Evolutionary conservation across 1,140 invertebrate species (phyloP).

Genomic region (Drosophila elegans): DNA sequence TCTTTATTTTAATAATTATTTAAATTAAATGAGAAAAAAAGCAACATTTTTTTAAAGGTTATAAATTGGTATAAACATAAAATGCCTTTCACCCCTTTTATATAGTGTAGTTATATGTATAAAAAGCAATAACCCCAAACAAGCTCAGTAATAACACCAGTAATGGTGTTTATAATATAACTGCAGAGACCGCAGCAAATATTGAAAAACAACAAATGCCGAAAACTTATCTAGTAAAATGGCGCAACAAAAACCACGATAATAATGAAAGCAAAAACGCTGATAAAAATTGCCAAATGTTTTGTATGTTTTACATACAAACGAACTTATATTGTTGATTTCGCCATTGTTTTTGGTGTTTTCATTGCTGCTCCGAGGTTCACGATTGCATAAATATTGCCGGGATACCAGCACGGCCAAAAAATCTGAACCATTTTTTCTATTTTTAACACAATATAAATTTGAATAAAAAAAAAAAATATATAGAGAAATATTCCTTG

Average conservation of each 20-base stretch:
- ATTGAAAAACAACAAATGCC: slow-evolving; percentile 43
- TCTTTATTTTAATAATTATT: no score
- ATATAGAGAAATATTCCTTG: no score
- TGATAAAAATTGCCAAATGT: slow-evolving; percentile 46
- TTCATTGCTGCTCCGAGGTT: slow-evolving; percentile 28
- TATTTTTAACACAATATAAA: slow-evolving; percentile 4
- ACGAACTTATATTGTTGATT: slow-evolving; percentile 39
- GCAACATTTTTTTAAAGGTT: no score
- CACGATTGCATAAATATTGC: slow-evolving; percentile 51
- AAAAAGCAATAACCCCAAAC: background rate
- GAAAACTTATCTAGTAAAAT: slow-evolving; percentile 27
- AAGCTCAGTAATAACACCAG: background rate
- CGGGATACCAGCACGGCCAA: slow-evolving; percentile 18
- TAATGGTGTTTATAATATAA: background rate
- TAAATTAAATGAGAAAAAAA: no score
- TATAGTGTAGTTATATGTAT: background rate
- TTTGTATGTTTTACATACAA: slow-evolving; percentile 53
- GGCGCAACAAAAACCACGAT: slow-evolving; percentile 24
- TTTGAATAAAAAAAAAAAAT: background rate
- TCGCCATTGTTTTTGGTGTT: slow-evolving; percentile 2
- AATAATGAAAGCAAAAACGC: slow-evolving; percentile 30
- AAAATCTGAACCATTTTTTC: background rate
- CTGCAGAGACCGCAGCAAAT: slow-evolving; percentile 33
- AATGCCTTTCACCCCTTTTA: background rate
- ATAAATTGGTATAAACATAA: no score